Base-by-base conservation (phyloP, 2,888 invertebrate species). In the Eupithecia vulgata region DNA sequence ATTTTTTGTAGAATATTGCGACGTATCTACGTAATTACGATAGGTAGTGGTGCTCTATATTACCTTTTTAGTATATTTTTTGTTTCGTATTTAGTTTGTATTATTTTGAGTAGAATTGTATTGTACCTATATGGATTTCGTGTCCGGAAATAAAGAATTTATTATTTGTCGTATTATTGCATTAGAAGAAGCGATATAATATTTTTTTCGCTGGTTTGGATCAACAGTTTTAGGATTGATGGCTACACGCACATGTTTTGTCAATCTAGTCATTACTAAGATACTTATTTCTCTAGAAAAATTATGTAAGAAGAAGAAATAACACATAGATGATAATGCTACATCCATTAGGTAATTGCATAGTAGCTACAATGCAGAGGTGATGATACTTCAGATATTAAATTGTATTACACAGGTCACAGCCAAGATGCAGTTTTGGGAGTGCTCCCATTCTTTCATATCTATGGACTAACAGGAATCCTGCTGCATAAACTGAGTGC, bases 381-480 rank as follows among this genome's bases (percentile, higher is more conserved):
- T 48, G 10, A 30, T 12, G 12, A 25, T 25, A 34, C 34, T 62
- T 35, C 17, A 7, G 15, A 15, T 8, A 0, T 21, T 34, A 35
- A 35, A 35, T 21, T n/a, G 0, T 40, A 40, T n/a, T 52, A n/a
- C 48, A 79, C 87, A 95, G 95, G 86, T 35, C 83, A 81, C 6
- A 83, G 89, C 75, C 96, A 97, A 86, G 96, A 96, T 70, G 88
- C 95, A 0, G 72, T 95, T 21, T 91, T 97, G 5, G 95, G 94
- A 6, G 91, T 97, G 5, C 85, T 98, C 74, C 98, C 98, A 5
- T 95, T 97, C 84, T 98, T 96, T 85, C 98, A 98, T 84, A 96
- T 96, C 68, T 98, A 97, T 81, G 97, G 97, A 0, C 90, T 97
- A 68, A 91, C 95, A 0, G 88, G 95, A 1, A 84, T 95, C 13